A percentile compares a stretch with the other conserved stretches of the same genome.
phyloP scores from a whole-genome alignment of 2,888 invertebrate species.

The Neocrepidodera transversa region DNA sequence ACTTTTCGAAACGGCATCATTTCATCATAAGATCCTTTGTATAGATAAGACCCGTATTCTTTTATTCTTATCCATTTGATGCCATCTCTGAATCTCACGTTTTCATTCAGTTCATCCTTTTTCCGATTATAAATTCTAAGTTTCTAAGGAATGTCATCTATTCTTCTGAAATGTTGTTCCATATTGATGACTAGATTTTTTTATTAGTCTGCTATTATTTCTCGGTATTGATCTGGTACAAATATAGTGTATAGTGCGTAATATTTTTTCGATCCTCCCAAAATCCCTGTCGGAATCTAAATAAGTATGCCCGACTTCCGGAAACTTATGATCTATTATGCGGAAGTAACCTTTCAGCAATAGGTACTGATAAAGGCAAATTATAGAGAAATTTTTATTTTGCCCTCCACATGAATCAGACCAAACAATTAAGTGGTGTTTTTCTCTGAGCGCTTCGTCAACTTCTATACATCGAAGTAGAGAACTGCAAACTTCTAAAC shows the following conservation, averaged over 20 bases:
- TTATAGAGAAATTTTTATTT: conserved; percentile 46
- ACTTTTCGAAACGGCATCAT: conserved; percentile 24
- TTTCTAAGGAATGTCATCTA: conserved; percentile 6
- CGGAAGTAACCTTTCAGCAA: conserved; percentile 46
- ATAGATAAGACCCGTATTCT: not conserved
- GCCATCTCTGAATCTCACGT: conserved; percentile 2
- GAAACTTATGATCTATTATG: conserved; percentile 51
- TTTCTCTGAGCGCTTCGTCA: not conserved
- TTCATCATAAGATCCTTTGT: conserved; percentile 18
- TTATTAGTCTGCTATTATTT: conserved; percentile 41
- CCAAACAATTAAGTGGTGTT: conserved; percentile 35
- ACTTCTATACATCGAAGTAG: conserved; percentile 14
- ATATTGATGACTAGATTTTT: conserved; percentile 34
- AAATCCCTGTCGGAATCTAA: conserved; percentile 53
- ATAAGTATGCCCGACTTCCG: conserved; percentile 51
- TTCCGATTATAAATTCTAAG: not conserved
- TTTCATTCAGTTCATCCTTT: conserved; percentile 1
- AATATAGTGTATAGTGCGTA: conserved; percentile 42
- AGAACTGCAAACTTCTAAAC: conserved; percentile 19
- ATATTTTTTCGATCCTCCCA: conserved; percentile 49
- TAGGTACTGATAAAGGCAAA: conserved; percentile 44
- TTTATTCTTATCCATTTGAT: not conserved
- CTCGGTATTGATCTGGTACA: not conserved
- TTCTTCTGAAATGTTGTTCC: conserved; percentile 9
- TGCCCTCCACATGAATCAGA: conserved; percentile 49